phyloP scores from a whole-genome alignment of 2,888 invertebrate species.

The Clistopyga incitator region DNA sequence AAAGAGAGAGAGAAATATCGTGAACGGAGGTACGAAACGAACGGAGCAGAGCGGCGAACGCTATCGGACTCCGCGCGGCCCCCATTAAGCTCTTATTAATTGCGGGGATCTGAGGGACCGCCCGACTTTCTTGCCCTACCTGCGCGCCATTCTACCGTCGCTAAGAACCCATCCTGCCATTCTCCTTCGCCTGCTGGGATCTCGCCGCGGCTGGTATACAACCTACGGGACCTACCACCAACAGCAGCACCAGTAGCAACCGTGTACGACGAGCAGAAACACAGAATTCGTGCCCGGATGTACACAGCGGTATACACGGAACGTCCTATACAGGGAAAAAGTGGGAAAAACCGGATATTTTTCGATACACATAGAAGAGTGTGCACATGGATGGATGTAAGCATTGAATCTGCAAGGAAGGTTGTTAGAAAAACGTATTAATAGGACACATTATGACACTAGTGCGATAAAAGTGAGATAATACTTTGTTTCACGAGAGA shows the following conservation, averaged over 20 bases:
- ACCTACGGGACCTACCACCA: slow-evolving; percentile 12
- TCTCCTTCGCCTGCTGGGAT: slow-evolving; percentile 61
- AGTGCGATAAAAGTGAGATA: no score
- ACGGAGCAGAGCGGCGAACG: slow-evolving; percentile 68
- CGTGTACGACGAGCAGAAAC: slow-evolving; percentile 40
- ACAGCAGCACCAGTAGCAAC: slow-evolving; percentile 6
- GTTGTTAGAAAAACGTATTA: no score
- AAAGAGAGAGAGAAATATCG: slow-evolving; percentile 55
- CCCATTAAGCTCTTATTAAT: slow-evolving; percentile 84
- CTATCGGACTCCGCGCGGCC: slow-evolving; percentile 79
- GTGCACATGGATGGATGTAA: no score
- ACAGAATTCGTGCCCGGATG: slow-evolving; percentile 43
- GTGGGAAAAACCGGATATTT: no score
- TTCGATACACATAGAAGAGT: no score
- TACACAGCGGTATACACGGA: slow-evolving; percentile 31
- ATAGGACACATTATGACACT: no score
- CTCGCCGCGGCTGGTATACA: slow-evolving; percentile 21
- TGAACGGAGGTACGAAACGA: slow-evolving; percentile 61
- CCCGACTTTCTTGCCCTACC: slow-evolving; percentile 82
- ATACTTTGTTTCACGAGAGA: no score
- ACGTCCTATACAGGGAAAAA: slow-evolving; percentile 3
- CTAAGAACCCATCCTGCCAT: slow-evolving; percentile 74
- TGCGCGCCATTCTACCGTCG: slow-evolving; percentile 81
- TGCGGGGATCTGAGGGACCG: slow-evolving; percentile 83
- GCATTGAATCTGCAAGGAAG: no score